Conservation (phyloP, 2,113 vertebrate species). For the Hiodon tergisus region DNA sequence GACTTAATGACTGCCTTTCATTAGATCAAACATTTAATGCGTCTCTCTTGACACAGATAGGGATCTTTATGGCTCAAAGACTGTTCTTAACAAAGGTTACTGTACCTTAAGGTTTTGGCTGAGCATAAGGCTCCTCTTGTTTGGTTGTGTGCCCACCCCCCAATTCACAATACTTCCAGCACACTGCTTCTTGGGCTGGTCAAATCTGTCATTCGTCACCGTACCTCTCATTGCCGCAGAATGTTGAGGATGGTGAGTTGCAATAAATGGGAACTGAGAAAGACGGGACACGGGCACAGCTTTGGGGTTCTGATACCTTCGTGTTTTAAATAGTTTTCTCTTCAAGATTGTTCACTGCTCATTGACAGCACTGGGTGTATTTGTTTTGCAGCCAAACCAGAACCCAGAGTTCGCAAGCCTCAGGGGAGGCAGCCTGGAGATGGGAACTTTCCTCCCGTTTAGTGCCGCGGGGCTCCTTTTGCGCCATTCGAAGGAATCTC, state of each 20-base stretch:
- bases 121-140: neutral
- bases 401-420: too few relatives aligned
- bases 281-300: neutral
- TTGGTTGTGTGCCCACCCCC: neutral
- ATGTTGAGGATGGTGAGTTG: neutral
- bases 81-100: conserved; percentile 28
- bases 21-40: conserved; percentile 46
- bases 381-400: too few relatives aligned
- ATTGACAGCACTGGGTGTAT: too few relatives aligned
- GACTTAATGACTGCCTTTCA: conserved; percentile 64
- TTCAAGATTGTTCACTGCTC: too few relatives aligned
- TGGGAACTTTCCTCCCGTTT: too few relatives aligned
- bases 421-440: too few relatives aligned
- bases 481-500: too few relatives aligned
- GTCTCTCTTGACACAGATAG: conserved; percentile 45
- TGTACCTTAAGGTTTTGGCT: conserved; percentile 25
- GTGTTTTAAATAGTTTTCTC: too few relatives aligned
- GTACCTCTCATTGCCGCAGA: neutral
- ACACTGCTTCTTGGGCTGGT: neutral
- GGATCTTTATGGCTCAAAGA: conserved; percentile 43
- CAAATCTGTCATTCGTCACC: neutral
- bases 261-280: conserved; percentile 2
- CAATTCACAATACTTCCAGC: neutral
- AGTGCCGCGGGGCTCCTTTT: too few relatives aligned
- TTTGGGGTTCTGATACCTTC: too few relatives aligned